Evolutionary conservation across 2,113 vertebrate species (phyloP).

Genomic region (Egretta garzetta): DNA sequence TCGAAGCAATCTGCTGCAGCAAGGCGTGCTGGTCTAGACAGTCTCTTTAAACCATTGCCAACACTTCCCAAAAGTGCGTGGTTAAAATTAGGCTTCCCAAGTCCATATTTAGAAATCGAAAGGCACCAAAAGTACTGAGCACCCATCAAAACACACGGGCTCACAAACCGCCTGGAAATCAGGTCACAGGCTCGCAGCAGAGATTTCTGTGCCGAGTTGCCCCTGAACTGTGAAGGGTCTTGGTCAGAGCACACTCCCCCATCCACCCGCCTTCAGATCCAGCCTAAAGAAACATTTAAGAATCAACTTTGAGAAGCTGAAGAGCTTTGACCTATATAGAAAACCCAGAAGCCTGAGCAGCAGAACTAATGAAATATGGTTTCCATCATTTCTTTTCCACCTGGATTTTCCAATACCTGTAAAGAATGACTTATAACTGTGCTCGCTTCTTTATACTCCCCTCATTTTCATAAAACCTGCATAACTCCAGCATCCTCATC

Average conservation of each 20-base stretch:
- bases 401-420: not conserved
- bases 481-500: not conserved
- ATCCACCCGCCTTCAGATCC: not conserved
- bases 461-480: not conserved
- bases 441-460: not conserved
- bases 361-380: not conserved
- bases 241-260: not conserved
- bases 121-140: slow-evolving; percentile 43
- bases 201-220: not conserved
- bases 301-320: not conserved
- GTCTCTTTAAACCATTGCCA: slow-evolving; percentile 64
- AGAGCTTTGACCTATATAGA: slow-evolving; percentile 42
- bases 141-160: slow-evolving; percentile 23
- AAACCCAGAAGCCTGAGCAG: slow-evolving; percentile 5
- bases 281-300: not conserved
- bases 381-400: slow-evolving; percentile 3
- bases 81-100: slow-evolving; percentile 60
- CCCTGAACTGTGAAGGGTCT: not conserved
- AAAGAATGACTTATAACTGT: not conserved
- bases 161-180: slow-evolving; percentile 5
- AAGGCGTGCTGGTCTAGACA: slow-evolving; percentile 50
- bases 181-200: not conserved
- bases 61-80: slow-evolving; percentile 42
- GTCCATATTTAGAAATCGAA: slow-evolving; percentile 45
- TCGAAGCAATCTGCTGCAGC: slow-evolving; percentile 20